phyloP scores from a whole-genome alignment of 2,797 vertebrate genomes.

The Spatula versicolor region DNA sequence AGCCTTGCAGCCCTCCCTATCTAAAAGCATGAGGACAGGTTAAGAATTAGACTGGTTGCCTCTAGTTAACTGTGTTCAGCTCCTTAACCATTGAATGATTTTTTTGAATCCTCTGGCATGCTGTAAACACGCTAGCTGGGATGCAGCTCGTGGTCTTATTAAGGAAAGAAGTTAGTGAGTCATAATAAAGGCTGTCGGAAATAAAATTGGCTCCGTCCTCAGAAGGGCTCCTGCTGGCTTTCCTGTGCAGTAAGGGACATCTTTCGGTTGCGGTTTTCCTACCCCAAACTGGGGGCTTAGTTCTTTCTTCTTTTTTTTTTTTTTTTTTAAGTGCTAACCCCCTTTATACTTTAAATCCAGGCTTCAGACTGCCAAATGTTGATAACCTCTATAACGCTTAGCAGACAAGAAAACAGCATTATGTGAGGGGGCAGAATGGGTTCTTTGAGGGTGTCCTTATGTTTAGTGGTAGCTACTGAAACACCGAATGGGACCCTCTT shows the following conservation, averaged over 20 bases:
- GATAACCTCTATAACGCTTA: background rate
- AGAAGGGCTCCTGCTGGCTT: background rate
- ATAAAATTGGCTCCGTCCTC: background rate
- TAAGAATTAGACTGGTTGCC: background rate
- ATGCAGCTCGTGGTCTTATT: background rate
- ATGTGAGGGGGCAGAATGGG: background rate
- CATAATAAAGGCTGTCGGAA: background rate
- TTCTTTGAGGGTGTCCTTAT: background rate
- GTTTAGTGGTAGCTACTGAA: background rate
- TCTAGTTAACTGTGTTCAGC: background rate
- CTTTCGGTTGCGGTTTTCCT: background rate
- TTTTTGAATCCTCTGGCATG: background rate
- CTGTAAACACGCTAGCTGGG: background rate
- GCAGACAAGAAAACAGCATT: background rate
- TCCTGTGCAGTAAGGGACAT: background rate
- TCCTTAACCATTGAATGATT: background rate
- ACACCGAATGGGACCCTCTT: background rate
- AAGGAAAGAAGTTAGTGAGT: constrained; percentile 22
- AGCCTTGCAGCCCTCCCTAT: background rate
- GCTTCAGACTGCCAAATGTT: background rate
- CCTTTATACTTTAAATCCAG: background rate
- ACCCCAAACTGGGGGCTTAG: rapidly evolving
- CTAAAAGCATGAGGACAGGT: background rate
- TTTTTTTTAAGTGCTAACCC: background rate
- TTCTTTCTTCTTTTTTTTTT: background rate